Conservation (phyloP, 2,113 vertebrate genomes). For the Eidolon helvum region DNA sequence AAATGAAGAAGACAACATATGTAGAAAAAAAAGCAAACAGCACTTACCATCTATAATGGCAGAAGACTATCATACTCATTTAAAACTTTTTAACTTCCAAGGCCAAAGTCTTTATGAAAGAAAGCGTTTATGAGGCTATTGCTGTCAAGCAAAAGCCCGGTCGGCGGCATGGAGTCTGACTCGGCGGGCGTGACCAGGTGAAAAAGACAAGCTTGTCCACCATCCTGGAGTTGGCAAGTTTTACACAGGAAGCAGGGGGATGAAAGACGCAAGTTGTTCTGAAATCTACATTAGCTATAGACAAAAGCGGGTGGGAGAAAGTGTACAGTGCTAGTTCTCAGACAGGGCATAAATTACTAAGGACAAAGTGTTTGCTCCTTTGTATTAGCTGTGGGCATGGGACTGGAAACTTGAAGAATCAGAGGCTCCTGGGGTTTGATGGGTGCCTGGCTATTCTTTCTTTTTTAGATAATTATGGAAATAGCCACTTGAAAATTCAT, state of each 20-base stretch:
- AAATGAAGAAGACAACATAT: not conserved
- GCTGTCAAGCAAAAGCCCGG: not conserved
- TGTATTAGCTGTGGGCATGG: not conserved
- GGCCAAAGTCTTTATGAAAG: not conserved
- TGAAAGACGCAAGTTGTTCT: not conserved
- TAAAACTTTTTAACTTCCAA: not conserved
- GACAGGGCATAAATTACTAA: accelerated
- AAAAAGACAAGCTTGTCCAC: too few relatives aligned
- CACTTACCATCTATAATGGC: not conserved
- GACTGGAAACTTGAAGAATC: not conserved
- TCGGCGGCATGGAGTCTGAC: not conserved
- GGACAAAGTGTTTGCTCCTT: not conserved
- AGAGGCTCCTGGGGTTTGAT: not conserved
- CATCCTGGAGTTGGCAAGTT: not conserved
- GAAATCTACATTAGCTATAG: not conserved
- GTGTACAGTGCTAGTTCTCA: not conserved
- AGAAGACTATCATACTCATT: not conserved
- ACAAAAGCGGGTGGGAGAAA: too few relatives aligned
- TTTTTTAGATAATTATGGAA: not conserved
- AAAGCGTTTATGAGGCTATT: not conserved
- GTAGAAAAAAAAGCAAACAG: not conserved
- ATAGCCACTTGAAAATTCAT: not conserved
- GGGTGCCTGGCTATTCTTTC: not conserved
- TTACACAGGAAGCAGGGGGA: too few relatives aligned
- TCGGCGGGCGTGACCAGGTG: not conserved